Conservation (phyloP, 2,888 invertebrate genomes). For the Acleris sparsana region DNA sequence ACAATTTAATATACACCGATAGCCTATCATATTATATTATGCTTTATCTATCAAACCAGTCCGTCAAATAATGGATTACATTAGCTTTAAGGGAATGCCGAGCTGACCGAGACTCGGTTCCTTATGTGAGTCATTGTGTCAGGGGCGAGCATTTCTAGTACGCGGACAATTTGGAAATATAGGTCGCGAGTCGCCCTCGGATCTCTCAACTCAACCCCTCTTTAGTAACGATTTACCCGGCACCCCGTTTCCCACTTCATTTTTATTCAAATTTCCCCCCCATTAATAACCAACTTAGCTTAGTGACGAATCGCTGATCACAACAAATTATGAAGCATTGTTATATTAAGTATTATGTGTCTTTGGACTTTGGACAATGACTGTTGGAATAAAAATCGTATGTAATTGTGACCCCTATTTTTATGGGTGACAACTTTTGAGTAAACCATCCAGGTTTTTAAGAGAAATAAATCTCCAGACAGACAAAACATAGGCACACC, state of each 20-base stretch:
- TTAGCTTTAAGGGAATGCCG: background rate
- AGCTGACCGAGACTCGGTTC: slow-evolving; percentile 39
- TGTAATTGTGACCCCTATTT: no score
- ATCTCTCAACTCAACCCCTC: slow-evolving; percentile 33
- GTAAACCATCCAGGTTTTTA: no score
- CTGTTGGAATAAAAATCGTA: no score
- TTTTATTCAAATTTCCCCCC: slow-evolving; percentile 35
- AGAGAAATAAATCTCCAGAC: no score
- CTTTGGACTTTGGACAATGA: no score
- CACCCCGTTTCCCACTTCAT: slow-evolving; percentile 34
- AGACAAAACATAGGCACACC: no score
- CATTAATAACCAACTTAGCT: slow-evolving; percentile 32
- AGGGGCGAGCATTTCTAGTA: slow-evolving; percentile 54
- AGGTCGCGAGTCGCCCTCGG: slow-evolving; percentile 49
- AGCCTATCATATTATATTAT: no score
- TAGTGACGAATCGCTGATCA: slow-evolving; percentile 25
- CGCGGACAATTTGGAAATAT: slow-evolving; percentile 50
- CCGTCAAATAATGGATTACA: no score
- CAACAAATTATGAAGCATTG: slow-evolving; percentile 18
- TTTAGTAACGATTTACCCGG: slow-evolving; percentile 25
- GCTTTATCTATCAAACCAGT: no score
- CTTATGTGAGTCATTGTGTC: slow-evolving; percentile 65
- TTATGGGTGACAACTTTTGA: no score
- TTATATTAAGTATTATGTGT: background rate
- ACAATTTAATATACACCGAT: background rate